Evolutionary conservation across 2,888 invertebrate species (phyloP), one percentile per base, ranked within the genome.

Genomic region (Platynereis dumerilii): DNA sequence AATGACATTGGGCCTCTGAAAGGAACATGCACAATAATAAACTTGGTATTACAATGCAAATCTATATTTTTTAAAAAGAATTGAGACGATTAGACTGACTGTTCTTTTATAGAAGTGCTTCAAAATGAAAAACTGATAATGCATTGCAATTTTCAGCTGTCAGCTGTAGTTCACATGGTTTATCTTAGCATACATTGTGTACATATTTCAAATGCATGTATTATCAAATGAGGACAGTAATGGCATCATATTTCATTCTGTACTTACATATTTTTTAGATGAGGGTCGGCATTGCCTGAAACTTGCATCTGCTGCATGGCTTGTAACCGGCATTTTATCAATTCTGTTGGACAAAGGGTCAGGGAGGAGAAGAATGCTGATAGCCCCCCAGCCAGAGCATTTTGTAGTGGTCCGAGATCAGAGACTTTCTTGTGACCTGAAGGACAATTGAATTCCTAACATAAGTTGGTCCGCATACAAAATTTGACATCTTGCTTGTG

Each of bases 331-430:
- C 99, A 99, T 86, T 99, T 99, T 71, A 99, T 90, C 69, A 99
- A 87, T 85, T 99, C 99, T 0, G 99, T 98, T 0, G 99, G 99
- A 78, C 98, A 98, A 26, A 99, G 87, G 0, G 95, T 92, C 73
- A 98, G 89, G 0, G 98, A 94, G 0, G 97, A 96, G 84, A 98
- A 97, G 84, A 98, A 95, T 1, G 98, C 96, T 2, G 97, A 99
- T 53, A 94, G 86, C 77, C 92, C 95, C 1, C 99, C 99, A 20
- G 72, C 62, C 20, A 55, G 24, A 17, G 71, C 72, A 74, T 83
- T 82, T 57, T 82, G 77, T n/a, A 82, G 52, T 0, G 78, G 75
- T 64, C 72, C 74, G 65, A 83, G 67, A 10, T 77, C 70, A 34
- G 72, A 65, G 1, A 79, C 61, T 53, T 71, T 63, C 66, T 73